Base-by-base conservation (phyloP, 23 tunicate species). In the Clavelina lepadiformis region DNA sequence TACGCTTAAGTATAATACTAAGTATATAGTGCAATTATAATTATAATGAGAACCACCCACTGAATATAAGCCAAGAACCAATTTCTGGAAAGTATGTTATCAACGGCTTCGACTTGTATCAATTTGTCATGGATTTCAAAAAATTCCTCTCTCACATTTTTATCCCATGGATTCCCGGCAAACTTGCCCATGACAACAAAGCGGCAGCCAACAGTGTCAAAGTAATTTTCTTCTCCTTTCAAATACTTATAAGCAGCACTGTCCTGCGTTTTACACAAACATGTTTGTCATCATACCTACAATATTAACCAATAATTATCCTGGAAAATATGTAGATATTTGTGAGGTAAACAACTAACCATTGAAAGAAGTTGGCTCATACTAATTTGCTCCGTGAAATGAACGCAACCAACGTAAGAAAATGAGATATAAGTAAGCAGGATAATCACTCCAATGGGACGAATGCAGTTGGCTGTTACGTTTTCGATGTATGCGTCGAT, bases 81-180 rank as follows among this genome's bases (percentile, higher is more conserved):
- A 24, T 74, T 74, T 15, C 25, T 51, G 24, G 68, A 38, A 1
- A 62, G 33, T 8, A 21, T 52, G 22, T 25, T 19, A 30, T 62
- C 56, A 32, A 74, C 36, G 24, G 62, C 54, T 1, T 47, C 41
- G 7, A 38, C n/a, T 27, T 41, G 28, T 57, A 45, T 23, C 25
- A 74, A 23, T 6, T 37, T 33, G 24, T 33, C 26, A 31, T 74
- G 80, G 28, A 74, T 63, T 33, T 47, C 35, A 50, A 24, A 63
- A 46, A 74, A 63, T 33, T 62, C 62, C 33, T 74, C 33, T 1
- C 51, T 5, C 2, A 51, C 71, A 8, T 50, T 28, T 32, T 50
- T 24, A 24, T 74, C 59, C 80, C 80, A 74, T 7, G 80, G 80
- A 30, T 74, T 15, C 28, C 80, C 80, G 24, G 6, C 35, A 31